Evolutionary conservation across 2,113 vertebrate genomes (phyloP).

Genomic region (Hirundichthys speculiger): DNA sequence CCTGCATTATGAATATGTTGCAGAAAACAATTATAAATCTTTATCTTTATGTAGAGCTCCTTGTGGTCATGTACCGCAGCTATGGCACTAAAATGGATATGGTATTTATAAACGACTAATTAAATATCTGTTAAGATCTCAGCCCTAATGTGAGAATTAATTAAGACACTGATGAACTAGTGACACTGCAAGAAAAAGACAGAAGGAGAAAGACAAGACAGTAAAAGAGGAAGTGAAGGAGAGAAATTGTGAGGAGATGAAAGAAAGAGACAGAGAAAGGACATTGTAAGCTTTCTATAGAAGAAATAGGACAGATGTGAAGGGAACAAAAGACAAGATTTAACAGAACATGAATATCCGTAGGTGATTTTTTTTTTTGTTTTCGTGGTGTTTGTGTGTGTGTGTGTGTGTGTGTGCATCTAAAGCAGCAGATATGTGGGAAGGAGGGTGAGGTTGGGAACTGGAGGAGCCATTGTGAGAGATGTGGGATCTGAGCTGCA

Average conservation of each 20-base stretch:
- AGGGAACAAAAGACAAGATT: conserved; percentile 61
- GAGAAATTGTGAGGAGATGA: conserved; percentile 12
- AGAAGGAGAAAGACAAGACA: conserved; percentile 24
- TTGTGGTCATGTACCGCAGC: neutral
- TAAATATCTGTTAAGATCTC: conserved; percentile 15
- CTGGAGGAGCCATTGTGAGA: conserved; percentile 84
- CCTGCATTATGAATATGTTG: too few species aligned
- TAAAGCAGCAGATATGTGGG: conserved; percentile 70
- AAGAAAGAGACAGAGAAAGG: conserved; percentile 28
- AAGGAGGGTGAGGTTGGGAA: conserved; percentile 62
- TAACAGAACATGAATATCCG: conserved; percentile 60
- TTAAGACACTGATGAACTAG: conserved; percentile 42
- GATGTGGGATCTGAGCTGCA: conserved; percentile 85
- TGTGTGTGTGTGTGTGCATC: conserved; percentile 15
- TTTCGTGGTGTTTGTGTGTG: neutral
- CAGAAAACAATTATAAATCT: too few species aligned
- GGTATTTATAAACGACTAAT: neutral
- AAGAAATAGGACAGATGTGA: conserved; percentile 40
- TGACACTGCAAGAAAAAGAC: conserved; percentile 47
- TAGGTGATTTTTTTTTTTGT: conserved; percentile 35
- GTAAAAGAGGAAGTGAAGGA: conserved; percentile 16
- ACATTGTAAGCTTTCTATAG: conserved; percentile 53
- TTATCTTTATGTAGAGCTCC: too few species aligned
- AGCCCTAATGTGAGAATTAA: conserved; percentile 17
- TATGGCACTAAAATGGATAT: neutral